Evolutionary conservation across 2,797 vertebrate genomes (phyloP).

Genomic region (Cyclopterus lumpus): DNA sequence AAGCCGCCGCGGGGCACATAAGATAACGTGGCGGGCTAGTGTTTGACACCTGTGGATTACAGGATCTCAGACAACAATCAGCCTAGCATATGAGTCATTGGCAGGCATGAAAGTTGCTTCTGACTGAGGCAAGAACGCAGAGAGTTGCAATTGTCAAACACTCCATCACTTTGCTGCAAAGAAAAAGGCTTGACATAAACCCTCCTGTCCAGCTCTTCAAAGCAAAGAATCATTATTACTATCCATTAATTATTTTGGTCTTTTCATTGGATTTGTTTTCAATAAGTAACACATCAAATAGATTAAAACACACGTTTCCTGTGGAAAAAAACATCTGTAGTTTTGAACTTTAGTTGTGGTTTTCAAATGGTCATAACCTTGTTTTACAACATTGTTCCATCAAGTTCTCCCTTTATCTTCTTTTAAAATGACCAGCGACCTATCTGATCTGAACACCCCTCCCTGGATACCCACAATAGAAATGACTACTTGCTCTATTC

Average conservation of each 20-base stretch:
- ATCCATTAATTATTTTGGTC: not conserved
- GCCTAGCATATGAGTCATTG: not conserved
- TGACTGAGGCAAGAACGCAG: not conserved
- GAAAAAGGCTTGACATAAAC: not conserved
- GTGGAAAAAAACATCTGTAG: not conserved
- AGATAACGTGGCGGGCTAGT: too few relatives aligned
- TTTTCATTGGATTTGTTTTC: not conserved
- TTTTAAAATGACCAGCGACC: conserved; percentile 7
- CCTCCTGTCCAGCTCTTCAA: not conserved
- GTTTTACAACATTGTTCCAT: conserved; percentile 27
- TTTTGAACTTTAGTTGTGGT: not conserved
- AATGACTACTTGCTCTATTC: conserved; percentile 65
- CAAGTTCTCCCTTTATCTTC: conserved; percentile 30
- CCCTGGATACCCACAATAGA: conserved; percentile 45
- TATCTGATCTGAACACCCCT: conserved; percentile 50
- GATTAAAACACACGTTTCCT: not conserved
- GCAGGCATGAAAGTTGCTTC: not conserved
- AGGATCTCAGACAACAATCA: not conserved
- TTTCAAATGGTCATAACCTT: not conserved
- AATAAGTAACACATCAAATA: not conserved
- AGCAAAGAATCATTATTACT: not conserved
- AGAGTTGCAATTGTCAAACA: not conserved
- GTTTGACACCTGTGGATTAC: too few relatives aligned
- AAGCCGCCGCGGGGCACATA: too few relatives aligned
- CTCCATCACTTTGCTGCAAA: not conserved